Conservation (phyloP, 2,797 vertebrate genomes). For the Microcaecilia unicolor region DNA sequence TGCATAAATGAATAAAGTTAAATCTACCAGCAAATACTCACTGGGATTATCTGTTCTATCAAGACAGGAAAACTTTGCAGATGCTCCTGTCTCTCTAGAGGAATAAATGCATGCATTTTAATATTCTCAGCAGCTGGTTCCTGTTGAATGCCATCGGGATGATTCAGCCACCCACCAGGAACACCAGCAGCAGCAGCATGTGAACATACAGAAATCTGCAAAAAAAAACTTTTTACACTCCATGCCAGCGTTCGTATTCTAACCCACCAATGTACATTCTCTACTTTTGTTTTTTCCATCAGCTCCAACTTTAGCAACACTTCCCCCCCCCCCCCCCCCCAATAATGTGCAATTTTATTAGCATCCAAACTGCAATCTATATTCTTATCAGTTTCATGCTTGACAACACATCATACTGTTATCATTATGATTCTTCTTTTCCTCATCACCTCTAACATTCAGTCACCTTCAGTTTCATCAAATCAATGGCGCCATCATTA, state of each 20-base stretch:
- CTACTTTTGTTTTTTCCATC: constrained; percentile 26
- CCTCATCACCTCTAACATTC: too few species aligned
- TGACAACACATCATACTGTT: too few species aligned
- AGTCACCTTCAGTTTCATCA: too few species aligned
- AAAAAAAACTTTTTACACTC: constrained; percentile 51
- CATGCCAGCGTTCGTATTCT: constrained; percentile 31
- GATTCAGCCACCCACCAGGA: constrained; percentile 71
- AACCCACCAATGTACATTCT: constrained; percentile 23
- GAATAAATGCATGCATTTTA: constrained; percentile 70
- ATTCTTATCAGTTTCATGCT: too few species aligned
- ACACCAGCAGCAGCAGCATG: constrained; percentile 56
- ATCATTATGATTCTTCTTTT: too few species aligned
- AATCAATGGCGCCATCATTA: too few species aligned
- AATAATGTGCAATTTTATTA: constrained; percentile 6
- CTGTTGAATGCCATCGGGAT: constrained; percentile 73
- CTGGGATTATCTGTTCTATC: constrained; percentile 64
- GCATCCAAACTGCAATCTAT: too few species aligned
- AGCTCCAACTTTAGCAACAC: constrained; percentile 29
- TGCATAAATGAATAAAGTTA: constrained; percentile 49
- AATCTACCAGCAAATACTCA: constrained; percentile 56
- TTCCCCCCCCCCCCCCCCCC: too few species aligned
- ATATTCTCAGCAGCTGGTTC: constrained; percentile 75
- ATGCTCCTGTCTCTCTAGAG: constrained; percentile 73
- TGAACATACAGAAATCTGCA: constrained; percentile 46
- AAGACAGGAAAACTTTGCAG: constrained; percentile 68